Percentiles rank a stretch among this genome's conserved stretches.
phyloP scores from a whole-genome alignment of 1,140 invertebrate species.

The Ips typographus region DNA sequence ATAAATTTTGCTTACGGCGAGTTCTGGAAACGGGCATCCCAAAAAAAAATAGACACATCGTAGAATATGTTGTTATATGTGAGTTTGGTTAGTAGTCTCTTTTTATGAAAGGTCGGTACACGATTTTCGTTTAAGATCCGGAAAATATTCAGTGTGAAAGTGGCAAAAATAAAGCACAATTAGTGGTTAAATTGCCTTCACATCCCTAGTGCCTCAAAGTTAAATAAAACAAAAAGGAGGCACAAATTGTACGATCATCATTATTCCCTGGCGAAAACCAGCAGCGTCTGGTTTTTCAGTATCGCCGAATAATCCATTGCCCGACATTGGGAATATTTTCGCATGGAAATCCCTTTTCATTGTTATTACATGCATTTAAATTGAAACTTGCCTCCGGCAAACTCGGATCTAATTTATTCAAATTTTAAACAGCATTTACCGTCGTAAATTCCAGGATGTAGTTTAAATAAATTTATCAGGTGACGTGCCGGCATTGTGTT shows the following conservation, averaged over 20 bases:
- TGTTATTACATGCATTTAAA: conserved; percentile 31
- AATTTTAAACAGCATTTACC: conserved; percentile 24
- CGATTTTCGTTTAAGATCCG: neutral
- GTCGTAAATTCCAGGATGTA: conserved; percentile 14
- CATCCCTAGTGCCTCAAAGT: conserved; percentile 3
- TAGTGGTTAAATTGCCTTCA: conserved; percentile 14
- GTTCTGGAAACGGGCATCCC: neutral
- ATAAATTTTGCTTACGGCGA: conserved; percentile 14
- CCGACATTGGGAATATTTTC: conserved; percentile 28
- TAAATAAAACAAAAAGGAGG: conserved; percentile 8
- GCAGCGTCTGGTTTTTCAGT: conserved; percentile 23
- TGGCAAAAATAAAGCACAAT: conserved; percentile 15
- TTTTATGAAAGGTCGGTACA: neutral
- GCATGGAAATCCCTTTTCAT: conserved; percentile 24
- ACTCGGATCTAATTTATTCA: conserved; percentile 24
- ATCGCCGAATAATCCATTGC: conserved; percentile 27
- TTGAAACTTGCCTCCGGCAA: conserved; percentile 21
- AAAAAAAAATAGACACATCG: conserved; percentile 2
- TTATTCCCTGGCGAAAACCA: conserved; percentile 25
- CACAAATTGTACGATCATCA: conserved; percentile 8
- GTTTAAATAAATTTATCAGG: conserved; percentile 15
- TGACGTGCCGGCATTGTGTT: neutral
- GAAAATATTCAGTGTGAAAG: no score
- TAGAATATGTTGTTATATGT: conserved; percentile 1
- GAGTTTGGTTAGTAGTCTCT: neutral